Conservation (phyloP, 2,797 vertebrate species). For the Sebastes taczanowskii region DNA sequence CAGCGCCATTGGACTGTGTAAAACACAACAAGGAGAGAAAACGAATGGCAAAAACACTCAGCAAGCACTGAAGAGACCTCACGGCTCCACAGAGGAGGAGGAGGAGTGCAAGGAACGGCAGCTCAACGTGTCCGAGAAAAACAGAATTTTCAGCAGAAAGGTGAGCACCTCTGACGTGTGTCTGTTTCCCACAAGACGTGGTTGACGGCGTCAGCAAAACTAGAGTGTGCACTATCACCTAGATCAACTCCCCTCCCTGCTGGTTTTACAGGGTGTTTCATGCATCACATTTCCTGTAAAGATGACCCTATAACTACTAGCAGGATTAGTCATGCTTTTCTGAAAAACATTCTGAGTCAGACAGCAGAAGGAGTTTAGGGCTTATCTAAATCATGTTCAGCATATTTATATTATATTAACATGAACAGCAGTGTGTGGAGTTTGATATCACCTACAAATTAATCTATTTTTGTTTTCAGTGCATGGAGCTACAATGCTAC, state of each 20-base stretch:
- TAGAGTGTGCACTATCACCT: slow-evolving; percentile 43
- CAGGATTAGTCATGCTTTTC: slow-evolving; percentile 35
- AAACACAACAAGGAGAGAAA: slow-evolving; percentile 51
- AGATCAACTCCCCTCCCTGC: slow-evolving; percentile 29
- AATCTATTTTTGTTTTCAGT: slow-evolving; percentile 68
- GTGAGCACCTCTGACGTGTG: slow-evolving; percentile 66
- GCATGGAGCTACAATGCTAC: slow-evolving; percentile 84
- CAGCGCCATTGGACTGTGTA: slow-evolving; percentile 54
- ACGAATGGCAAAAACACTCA: slow-evolving; percentile 54
- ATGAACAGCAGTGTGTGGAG: background rate
- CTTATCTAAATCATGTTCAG: slow-evolving; percentile 4
- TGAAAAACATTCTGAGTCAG: slow-evolving; percentile 9
- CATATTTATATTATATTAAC: background rate
- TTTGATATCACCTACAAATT: slow-evolving; percentile 25
- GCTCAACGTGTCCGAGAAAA: slow-evolving; percentile 68
- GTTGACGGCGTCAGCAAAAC: slow-evolving; percentile 45
- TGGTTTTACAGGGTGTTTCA: slow-evolving; percentile 17
- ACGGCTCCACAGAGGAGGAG: slow-evolving; percentile 47
- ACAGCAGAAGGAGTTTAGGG: background rate
- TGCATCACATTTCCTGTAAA: slow-evolving; percentile 44
- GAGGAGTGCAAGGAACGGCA: slow-evolving; percentile 58
- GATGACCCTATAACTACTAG: background rate
- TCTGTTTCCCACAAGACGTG: slow-evolving; percentile 2
- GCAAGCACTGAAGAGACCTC: slow-evolving; percentile 76
- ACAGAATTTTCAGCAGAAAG: slow-evolving; percentile 78